Evolutionary conservation across 2,888 invertebrate genomes (phyloP).

Genomic region (Sisyra nigra): DNA sequence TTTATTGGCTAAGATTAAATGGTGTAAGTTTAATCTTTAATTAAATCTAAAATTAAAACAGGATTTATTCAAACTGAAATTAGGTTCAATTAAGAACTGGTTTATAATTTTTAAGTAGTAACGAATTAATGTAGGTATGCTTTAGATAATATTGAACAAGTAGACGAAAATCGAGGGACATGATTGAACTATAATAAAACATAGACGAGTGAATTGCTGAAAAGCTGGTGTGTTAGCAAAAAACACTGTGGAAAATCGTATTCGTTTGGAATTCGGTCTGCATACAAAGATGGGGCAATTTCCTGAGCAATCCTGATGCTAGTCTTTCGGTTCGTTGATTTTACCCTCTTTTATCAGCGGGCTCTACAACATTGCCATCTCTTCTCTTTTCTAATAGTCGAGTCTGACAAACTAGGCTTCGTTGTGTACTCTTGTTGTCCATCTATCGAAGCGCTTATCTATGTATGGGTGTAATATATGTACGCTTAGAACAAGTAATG

Average conservation of each 20-base stretch:
- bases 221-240: background rate
- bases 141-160: background rate
- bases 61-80: too few species aligned
- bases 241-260: background rate
- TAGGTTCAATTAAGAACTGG: too few species aligned
- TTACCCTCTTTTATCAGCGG: slow-evolving; percentile 1
- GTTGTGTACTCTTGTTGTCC: background rate
- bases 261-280: slow-evolving; percentile 7
- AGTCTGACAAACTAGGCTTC: background rate
- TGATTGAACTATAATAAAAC: too few species aligned
- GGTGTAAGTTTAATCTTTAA: too few species aligned
- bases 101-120: background rate
- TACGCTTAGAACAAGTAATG: too few species aligned
- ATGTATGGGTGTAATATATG: background rate
- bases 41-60: too few species aligned
- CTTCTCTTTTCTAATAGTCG: background rate
- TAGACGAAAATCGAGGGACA: background rate
- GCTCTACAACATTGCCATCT: background rate
- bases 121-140: background rate
- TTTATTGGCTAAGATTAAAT: too few species aligned
- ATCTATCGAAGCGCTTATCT: background rate
- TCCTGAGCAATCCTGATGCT: slow-evolving; percentile 5
- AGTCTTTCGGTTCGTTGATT: slow-evolving; percentile 4
- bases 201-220: too few species aligned
- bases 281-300: slow-evolving; percentile 8